A percentile compares a stretch with the other conserved stretches of the same genome.
Evolutionary conservation across 2,797 vertebrate species (phyloP).

Genomic region (Yasuhikotakia modesta): DNA sequence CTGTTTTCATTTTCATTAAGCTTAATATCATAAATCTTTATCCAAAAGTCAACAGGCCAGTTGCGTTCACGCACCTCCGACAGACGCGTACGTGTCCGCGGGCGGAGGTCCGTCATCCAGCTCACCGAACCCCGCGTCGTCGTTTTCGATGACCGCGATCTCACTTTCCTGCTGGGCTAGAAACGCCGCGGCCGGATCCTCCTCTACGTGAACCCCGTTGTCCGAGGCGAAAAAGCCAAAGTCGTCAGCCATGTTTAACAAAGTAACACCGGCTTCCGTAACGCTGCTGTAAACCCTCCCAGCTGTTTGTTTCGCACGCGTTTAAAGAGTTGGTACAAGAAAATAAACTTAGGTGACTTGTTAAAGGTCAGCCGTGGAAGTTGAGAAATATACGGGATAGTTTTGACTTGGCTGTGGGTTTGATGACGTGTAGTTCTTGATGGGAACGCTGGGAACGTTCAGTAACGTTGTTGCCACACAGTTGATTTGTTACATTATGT

Average conservation of each 20-base stretch:
- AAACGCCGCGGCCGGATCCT: conserved; percentile 93
- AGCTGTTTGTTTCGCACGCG: conserved; percentile 33
- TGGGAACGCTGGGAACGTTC: conserved; percentile 14
- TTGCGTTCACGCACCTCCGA: conserved; percentile 16
- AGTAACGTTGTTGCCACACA: neutral
- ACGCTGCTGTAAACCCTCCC: conserved; percentile 10
- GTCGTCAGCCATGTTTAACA: conserved; percentile 87
- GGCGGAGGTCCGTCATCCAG: conserved; percentile 66
- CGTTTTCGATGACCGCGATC: conserved; percentile 94
- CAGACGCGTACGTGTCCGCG: conserved; percentile 18
- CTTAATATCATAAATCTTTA: neutral
- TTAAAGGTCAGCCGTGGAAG: neutral
- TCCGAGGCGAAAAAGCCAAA: conserved; percentile 82
- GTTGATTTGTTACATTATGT: conserved; percentile 55
- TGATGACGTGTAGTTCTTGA: conserved; percentile 5
- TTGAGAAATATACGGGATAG: neutral
- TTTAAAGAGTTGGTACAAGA: neutral
- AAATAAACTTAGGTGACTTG: neutral
- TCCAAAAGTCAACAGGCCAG: neutral
- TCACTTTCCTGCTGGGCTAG: conserved; percentile 94
- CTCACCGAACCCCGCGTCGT: conserved; percentile 83
- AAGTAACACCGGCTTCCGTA: conserved; percentile 53
- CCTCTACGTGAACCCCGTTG: conserved; percentile 83
- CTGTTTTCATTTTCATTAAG: neutral
- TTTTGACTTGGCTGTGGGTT: conserved; percentile 5